phyloP scores from a whole-genome alignment of 2,113 vertebrate genomes.

The Terrapene triunguis region DNA sequence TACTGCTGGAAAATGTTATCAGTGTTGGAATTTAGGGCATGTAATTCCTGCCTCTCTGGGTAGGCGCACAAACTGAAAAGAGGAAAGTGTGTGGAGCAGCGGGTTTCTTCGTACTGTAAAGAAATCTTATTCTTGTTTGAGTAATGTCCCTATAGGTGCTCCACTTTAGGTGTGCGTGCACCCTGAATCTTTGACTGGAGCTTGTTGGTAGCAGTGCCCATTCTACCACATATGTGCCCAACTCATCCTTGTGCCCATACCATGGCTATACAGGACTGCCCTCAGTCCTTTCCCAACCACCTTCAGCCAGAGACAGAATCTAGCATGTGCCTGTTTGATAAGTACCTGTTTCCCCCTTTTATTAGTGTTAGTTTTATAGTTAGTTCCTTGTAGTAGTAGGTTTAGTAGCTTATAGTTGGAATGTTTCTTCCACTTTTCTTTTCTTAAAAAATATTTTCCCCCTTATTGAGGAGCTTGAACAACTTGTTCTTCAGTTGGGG shows the following conservation, averaged over 20 bases:
- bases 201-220: background rate
- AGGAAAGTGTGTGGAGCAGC: background rate
- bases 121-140: background rate
- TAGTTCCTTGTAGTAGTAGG: background rate
- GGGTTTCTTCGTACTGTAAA: background rate
- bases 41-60: background rate
- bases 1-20: background rate
- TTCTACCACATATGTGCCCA: background rate
- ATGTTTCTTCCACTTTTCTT: background rate
- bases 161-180: background rate
- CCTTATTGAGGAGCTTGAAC: background rate
- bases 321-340: background rate
- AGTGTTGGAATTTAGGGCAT: background rate
- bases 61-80: background rate
- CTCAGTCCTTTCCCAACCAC: background rate
- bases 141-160: background rate
- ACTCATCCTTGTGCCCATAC: background rate
- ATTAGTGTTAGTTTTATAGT: background rate
- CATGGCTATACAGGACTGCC: background rate
- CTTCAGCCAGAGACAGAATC: background rate
- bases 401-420: background rate
- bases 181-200: background rate
- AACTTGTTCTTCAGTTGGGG: background rate
- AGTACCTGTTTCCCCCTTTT: background rate
- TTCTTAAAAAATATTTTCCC: background rate